A percentile compares a stretch with the other conserved stretches of the same genome.
Conservation (phyloP, 1,140 invertebrate genomes). For the Macrobrachium nipponense region DNA sequence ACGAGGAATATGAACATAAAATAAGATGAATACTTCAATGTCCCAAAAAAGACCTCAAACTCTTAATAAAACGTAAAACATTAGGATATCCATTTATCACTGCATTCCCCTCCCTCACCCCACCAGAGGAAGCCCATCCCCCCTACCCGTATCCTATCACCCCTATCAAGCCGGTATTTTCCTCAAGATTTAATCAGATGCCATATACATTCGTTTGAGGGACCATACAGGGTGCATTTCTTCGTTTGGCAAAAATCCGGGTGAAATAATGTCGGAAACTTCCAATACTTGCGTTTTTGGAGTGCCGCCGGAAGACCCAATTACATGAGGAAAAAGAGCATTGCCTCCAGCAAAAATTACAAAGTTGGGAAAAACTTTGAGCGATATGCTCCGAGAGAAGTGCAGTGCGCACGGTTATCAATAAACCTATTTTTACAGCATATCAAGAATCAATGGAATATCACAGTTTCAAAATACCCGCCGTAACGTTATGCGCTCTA, state of each 20-base stretch:
- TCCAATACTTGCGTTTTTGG: too few relatives aligned
- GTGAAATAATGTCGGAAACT: too few relatives aligned
- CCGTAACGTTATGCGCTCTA: not conserved
- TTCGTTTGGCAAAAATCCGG: too few relatives aligned
- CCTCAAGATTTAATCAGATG: too few relatives aligned
- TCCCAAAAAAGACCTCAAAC: conserved; percentile 44
- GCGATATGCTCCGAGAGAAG: conserved; percentile 32
- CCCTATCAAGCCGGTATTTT: too few relatives aligned
- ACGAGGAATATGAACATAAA: too few relatives aligned
- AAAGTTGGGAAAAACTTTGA: conserved; percentile 35
- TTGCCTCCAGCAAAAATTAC: not conserved
- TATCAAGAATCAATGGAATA: conserved; percentile 45
- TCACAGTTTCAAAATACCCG: conserved; percentile 32
- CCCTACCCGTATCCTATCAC: too few relatives aligned
- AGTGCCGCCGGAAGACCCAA: too few relatives aligned
- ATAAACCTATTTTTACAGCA: conserved; percentile 58
- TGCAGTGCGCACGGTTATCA: conserved; percentile 54
- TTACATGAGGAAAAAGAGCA: not conserved
- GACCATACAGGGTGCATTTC: too few relatives aligned
- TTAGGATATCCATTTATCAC: conserved; percentile 59
- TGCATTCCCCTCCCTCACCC: conserved; percentile 32
- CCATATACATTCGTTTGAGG: too few relatives aligned
- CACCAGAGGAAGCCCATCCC: not conserved
- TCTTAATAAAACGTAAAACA: conserved; percentile 42
- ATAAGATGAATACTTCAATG: conserved; percentile 33